Evolutionary conservation across 2,113 vertebrate species (phyloP).

Genomic region (Etheostoma cragini): DNA sequence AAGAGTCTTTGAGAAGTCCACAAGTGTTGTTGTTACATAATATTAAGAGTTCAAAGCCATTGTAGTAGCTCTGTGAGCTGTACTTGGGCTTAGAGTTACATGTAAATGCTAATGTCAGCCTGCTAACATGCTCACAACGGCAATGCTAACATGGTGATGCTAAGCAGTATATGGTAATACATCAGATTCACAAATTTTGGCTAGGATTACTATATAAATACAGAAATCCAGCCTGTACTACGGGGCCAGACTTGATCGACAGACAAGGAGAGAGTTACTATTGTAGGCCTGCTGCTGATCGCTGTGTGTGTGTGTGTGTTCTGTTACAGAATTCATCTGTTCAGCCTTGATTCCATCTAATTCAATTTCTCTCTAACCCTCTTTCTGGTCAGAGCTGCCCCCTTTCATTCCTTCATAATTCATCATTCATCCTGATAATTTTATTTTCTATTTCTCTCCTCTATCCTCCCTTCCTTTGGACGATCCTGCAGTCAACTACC

Average conservation of each 20-base stretch:
- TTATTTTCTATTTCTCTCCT: constrained; percentile 55
- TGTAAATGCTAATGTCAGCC: neutral
- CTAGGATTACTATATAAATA: constrained; percentile 21
- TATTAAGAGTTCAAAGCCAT: neutral
- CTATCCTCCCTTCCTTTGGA: neutral
- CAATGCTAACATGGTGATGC: neutral
- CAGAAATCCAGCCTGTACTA: constrained; percentile 28
- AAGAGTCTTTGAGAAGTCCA: too few species aligned
- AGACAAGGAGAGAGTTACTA: constrained; percentile 31
- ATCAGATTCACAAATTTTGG: constrained; percentile 3
- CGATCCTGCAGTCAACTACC: constrained; percentile 27
- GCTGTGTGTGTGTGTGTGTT: constrained; percentile 41
- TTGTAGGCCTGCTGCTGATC: constrained; percentile 15
- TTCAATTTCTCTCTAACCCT: constrained; percentile 69
- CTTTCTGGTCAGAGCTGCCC: constrained; percentile 53
- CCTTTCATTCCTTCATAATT: constrained; percentile 61
- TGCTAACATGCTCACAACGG: neutral
- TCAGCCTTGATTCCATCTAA: constrained; percentile 69
- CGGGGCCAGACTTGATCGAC: constrained; percentile 44
- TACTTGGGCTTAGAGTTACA: neutral
- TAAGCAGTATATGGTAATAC: neutral
- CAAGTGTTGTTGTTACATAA: neutral
- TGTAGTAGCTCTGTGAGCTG: neutral
- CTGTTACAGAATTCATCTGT: constrained; percentile 63
- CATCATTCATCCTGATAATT: constrained; percentile 57